Base-by-base conservation (phyloP, 2,888 invertebrate genomes). In the Xestobium rufovillosum region DNA sequence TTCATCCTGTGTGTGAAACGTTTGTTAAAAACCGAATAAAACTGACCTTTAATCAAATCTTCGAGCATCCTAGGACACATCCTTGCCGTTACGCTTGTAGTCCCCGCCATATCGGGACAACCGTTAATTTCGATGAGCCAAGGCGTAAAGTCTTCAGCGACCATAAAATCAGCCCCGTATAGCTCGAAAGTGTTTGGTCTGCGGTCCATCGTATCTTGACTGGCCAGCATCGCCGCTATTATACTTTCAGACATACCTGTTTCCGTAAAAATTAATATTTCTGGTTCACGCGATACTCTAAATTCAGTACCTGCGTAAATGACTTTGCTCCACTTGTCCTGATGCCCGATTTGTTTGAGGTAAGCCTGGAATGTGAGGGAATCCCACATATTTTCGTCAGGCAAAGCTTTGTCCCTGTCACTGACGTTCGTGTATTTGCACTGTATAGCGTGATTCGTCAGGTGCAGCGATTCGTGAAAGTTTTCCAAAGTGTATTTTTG, bases 121-220 rank as follows among this genome's bases (percentile, higher is more conserved):
- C 89, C 88, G 63, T 95, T 95, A 47, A 95, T 91, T 66, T 95
- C 95, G 48, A 95, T 84, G 2, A 95, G 71, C 91, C 92, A 94
- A 0, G 92, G 91, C 16, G 80, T 78, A 51, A 82, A 84, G 53
- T 86, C 83, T 38, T 90, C 85, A 29, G 86, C 83, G 39, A 95
- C 68, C 85, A 95, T 90, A 58, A 95, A 95, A 65, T 95, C 95
- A 1, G 94, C 94, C 10, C 95, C 95, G 53, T 91, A 95, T 13
- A 95, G 66, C 65, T 94, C 92, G 66, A 91, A 95, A 34, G 90
- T 89, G 50, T 89, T 88, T 53, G 76, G 73, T 33, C 81, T 66
- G 26, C 84, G 73, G 54, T 86, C 85, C 83, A 88, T 85, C 6
- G 79, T 74, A 33, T 87, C 83, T 57, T 94, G 92, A 41, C 88